Evolutionary conservation across 2,888 invertebrate genomes (phyloP).

Genomic region (Eustalomyia histrio): DNA sequence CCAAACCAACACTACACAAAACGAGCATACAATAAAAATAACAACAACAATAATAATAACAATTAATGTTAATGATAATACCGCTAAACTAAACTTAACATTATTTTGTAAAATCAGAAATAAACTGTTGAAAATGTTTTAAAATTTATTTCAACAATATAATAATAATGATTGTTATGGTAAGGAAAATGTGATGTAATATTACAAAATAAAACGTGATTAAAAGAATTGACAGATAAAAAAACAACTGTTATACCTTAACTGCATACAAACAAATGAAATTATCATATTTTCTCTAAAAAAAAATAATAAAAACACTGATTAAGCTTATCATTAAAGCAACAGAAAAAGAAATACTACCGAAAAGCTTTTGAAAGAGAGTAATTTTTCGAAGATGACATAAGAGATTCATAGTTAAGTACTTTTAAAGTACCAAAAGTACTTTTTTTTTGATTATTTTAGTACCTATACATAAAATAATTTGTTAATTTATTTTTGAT

Average conservation of each 20-base stretch:
- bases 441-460: neutral
- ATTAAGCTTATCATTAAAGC: neutral
- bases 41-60: slow-evolving; percentile 34
- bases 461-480: too few relatives aligned
- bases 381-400: neutral
- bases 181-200: slow-evolving; percentile 55
- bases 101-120: slow-evolving; percentile 4
- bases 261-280: neutral
- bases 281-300: slow-evolving; percentile 2
- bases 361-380: neutral
- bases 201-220: slow-evolving; percentile 62
- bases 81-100: slow-evolving; percentile 20
- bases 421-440: neutral
- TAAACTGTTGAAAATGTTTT: neutral
- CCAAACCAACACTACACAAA: neutral
- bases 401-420: neutral
- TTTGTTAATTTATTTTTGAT: too few relatives aligned
- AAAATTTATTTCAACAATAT: neutral
- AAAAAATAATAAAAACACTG: neutral
- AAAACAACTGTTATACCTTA: neutral
- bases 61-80: slow-evolving; percentile 45
- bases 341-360: neutral
- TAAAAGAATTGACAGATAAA: slow-evolving; percentile 27
- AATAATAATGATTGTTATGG: slow-evolving; percentile 28
- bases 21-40: slow-evolving; percentile 1